A percentile compares a stretch with the other conserved stretches of the same genome.
phyloP scores from a whole-genome alignment of 2,113 vertebrate species.

The Nerophis ophidion region DNA sequence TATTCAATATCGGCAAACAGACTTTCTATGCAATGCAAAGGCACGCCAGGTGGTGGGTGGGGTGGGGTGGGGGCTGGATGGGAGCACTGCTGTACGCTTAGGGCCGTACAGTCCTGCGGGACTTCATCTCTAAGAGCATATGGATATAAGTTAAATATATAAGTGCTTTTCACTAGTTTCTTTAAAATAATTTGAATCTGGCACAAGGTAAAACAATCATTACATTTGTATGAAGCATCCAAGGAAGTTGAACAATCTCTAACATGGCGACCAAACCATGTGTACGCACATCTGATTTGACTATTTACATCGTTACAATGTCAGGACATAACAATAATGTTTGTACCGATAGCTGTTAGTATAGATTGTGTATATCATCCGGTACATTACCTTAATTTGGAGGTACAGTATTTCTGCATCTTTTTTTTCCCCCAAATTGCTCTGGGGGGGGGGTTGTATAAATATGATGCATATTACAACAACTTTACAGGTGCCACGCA shows the following conservation, averaged over 20 bases:
- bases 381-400: neutral
- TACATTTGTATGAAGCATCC: slow-evolving; percentile 39
- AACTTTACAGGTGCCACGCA: slow-evolving; percentile 25
- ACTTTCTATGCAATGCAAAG: slow-evolving; percentile 57
- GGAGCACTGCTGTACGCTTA: slow-evolving; percentile 54
- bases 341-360: slow-evolving; percentile 1
- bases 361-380: neutral
- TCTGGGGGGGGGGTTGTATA: neutral
- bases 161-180: slow-evolving; percentile 46
- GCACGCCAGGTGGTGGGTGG: slow-evolving; percentile 53
- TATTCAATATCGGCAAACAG: slow-evolving; percentile 20
- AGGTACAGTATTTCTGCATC: slow-evolving; percentile 2
- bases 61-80: slow-evolving; percentile 24
- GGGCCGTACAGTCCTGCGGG: slow-evolving; percentile 27
- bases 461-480: slow-evolving; percentile 7
- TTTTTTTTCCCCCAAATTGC: slow-evolving; percentile 9
- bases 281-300: slow-evolving; percentile 15
- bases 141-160: slow-evolving; percentile 27
- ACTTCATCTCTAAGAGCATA: slow-evolving; percentile 17
- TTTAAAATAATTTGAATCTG: slow-evolving; percentile 46
- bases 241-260: slow-evolving; percentile 35
- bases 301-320: slow-evolving; percentile 26
- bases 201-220: slow-evolving; percentile 53
- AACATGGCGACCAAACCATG: slow-evolving; percentile 20
- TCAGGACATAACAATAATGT: slow-evolving; percentile 3